Percentiles rank a stretch among this genome's conserved stretches.
These are phyloP conservation scores for Lobophora halterata DNA, from an alignment of 2,888 invertebrate genomes.

Conservation along the genomic window DNA sequence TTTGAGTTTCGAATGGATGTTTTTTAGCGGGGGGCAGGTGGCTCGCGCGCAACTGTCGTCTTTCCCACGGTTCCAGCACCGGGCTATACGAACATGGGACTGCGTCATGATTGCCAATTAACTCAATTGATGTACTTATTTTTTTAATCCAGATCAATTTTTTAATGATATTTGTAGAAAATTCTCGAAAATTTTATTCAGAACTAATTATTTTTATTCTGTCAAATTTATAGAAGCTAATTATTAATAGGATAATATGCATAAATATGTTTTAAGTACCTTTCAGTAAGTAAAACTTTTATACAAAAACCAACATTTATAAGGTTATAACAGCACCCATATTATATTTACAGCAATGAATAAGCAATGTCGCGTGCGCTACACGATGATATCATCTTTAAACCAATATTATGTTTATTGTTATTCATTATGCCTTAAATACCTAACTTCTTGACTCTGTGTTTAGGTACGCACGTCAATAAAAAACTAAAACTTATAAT, in stretches of 20 bases:
- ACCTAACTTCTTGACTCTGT: no score
- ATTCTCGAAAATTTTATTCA: conserved; percentile 3
- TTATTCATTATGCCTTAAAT: conserved; percentile 19
- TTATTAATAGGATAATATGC: no score
- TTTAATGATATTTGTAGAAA: conserved; percentile 12
- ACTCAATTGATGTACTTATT: conserved; percentile 50
- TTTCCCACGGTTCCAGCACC: conserved; percentile 76
- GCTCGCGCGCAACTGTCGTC: conserved; percentile 70
- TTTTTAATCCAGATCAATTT: conserved; percentile 18
- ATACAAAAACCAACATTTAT: no score
- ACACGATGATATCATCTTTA: conserved; percentile 45
- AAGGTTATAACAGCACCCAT: no score
- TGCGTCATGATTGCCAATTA: conserved; percentile 74
- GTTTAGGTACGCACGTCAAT: no score
- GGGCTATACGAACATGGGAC: conserved; percentile 53
- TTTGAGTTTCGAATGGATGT: conserved; percentile 67
- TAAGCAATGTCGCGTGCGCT: conserved; percentile 42
- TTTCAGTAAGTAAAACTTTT: no score
- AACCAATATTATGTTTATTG: conserved; percentile 32
- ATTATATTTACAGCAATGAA: no score
- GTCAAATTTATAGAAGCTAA: not conserved
- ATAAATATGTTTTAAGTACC: no score
- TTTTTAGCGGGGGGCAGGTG: conserved; percentile 72
- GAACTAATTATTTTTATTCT: conserved; percentile 2
- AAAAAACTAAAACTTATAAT: no score